Evolutionary conservation across 2,888 invertebrate genomes (phyloP).

Genomic region (Tiliacea citrago): DNA sequence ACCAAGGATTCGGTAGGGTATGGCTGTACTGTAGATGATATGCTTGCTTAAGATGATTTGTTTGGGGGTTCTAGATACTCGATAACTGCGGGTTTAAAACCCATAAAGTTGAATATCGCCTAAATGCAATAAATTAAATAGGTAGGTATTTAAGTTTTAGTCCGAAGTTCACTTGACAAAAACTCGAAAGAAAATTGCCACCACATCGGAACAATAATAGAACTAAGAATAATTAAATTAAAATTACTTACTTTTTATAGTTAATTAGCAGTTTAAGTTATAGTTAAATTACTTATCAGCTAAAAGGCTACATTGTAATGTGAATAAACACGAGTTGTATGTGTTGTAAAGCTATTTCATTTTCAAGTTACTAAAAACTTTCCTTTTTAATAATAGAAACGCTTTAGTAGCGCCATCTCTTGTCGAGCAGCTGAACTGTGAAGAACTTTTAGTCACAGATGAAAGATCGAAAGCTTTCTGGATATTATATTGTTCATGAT

Average conservation of each 20-base stretch:
- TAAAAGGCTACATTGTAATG: no score
- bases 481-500: neutral
- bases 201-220: no score
- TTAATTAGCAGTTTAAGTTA: no score
- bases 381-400: constrained; percentile 23
- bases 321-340: no score
- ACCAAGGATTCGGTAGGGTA: neutral
- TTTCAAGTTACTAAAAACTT: neutral
- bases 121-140: no score
- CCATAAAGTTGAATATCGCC: no score
- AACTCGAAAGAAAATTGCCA: neutral
- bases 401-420: constrained; percentile 77
- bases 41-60: constrained; percentile 2
- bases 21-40: neutral
- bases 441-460: constrained; percentile 10
- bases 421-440: constrained; percentile 73
- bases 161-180: no score
- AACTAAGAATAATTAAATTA: neutral
- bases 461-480: neutral
- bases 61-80: neutral
- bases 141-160: no score
- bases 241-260: neutral
- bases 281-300: no score
- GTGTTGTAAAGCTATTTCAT: neutral
- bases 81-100: no score